A percentile compares a stretch with the other conserved stretches of the same genome.
These are phyloP conservation scores for Suillia variegata DNA, from an alignment of 2,888 invertebrate species.

Conservation along the genomic window DNA sequence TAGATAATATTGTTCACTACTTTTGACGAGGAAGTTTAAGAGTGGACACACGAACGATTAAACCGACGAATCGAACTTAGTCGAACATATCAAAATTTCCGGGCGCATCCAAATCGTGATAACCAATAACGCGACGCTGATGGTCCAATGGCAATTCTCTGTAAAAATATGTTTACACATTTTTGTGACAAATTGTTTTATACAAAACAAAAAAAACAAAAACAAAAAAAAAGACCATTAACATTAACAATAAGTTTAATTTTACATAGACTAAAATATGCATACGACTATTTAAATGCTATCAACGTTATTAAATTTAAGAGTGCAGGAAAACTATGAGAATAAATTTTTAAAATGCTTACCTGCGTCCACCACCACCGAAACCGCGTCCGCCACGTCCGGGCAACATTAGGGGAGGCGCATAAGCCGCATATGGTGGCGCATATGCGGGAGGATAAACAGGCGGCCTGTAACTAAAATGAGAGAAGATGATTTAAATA, in stretches of 20 bases:
- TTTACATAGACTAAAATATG: conserved; percentile 8
- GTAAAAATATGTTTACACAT: conserved; percentile 65
- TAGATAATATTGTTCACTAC: too few relatives aligned
- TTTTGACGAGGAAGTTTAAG: too few relatives aligned
- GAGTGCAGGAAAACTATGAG: neutral
- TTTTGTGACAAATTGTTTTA: conserved; percentile 47
- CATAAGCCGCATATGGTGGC: conserved; percentile 63
- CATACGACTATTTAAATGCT: neutral
- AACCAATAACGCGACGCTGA: conserved; percentile 81
- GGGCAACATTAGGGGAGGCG: conserved; percentile 62
- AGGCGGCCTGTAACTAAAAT: conserved; percentile 48
- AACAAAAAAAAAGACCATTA: conserved; percentile 13
- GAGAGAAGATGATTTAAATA: too few relatives aligned
- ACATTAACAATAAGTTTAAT: neutral
- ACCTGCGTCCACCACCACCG: conserved; percentile 48
- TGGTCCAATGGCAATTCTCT: conserved; percentile 70
- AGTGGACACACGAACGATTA: too few relatives aligned
- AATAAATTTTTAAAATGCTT: conserved; percentile 19
- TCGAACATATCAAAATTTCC: conserved; percentile 77
- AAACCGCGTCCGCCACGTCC: conserved; percentile 63
- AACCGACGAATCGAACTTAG: too few relatives aligned
- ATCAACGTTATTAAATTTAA: neutral
- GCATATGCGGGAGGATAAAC: conserved; percentile 60
- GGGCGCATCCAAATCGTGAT: conserved; percentile 91
- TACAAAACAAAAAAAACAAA: conserved; percentile 34